Evolutionary conservation across 2,888 invertebrate species (phyloP).

Genomic region (Cerastoderma edule): DNA sequence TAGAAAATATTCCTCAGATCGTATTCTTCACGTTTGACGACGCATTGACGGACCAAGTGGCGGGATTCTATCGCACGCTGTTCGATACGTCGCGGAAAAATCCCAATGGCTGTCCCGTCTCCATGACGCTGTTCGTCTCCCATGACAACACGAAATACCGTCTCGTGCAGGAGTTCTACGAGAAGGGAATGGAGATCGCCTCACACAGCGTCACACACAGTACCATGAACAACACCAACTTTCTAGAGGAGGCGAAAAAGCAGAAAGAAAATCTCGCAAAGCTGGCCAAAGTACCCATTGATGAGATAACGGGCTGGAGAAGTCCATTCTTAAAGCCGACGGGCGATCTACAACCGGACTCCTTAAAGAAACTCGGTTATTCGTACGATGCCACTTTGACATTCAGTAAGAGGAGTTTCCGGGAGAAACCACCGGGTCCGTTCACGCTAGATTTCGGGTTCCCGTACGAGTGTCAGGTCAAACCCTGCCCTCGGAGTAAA

Average conservation of each 20-base stretch:
- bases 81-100: constrained; percentile 84
- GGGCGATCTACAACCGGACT: constrained; percentile 71
- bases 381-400: constrained; percentile 77
- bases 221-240: constrained; percentile 63
- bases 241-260: constrained; percentile 68
- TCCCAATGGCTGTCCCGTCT: constrained; percentile 88
- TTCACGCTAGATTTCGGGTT: constrained; percentile 92
- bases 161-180: constrained; percentile 86
- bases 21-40: constrained; percentile 79
- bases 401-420: constrained; percentile 64
- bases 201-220: constrained; percentile 76
- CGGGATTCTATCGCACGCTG: constrained; percentile 61
- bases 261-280: constrained; percentile 74
- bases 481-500: constrained; percentile 73
- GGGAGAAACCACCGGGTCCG: constrained; percentile 85
- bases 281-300: constrained; percentile 83
- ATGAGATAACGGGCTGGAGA: constrained; percentile 76
- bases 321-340: constrained; percentile 77
- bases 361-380: constrained; percentile 68
- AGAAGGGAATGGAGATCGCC: constrained; percentile 76
- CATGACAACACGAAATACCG: constrained; percentile 99
- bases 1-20: constrained; percentile 74
- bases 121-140: constrained; percentile 99
- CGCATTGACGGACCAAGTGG: constrained; percentile 71
- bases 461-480: constrained; percentile 78